These are phyloP conservation scores for Tragelaphus strepsiceros DNA, from an alignment of 2,113 vertebrate genomes.

Conservation along the genomic window DNA sequence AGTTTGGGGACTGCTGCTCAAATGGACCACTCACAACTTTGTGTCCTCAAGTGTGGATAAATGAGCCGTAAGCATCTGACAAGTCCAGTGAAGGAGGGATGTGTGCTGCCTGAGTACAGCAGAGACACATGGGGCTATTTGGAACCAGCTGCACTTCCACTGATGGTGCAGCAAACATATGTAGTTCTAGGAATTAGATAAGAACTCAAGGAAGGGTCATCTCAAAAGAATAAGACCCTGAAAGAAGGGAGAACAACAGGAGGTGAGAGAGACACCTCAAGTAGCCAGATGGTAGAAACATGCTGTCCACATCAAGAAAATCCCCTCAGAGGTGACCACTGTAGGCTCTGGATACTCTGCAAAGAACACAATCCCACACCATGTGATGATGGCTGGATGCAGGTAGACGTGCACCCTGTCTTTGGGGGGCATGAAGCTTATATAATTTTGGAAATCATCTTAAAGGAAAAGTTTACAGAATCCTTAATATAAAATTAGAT, in stretches of 20 bases:
- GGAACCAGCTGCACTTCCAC: background rate
- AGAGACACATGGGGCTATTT: background rate
- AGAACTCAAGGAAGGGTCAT: background rate
- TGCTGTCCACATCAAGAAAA: background rate
- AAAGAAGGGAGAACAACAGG: background rate
- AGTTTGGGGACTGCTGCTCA: background rate
- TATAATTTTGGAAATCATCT: background rate
- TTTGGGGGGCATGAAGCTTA: background rate
- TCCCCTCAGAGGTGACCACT: background rate
- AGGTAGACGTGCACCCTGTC: background rate
- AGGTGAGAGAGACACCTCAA: background rate
- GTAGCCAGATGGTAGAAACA: background rate
- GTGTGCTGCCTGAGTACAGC: background rate
- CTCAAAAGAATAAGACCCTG: background rate
- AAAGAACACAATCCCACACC: fast-evolving
- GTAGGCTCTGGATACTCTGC: background rate
- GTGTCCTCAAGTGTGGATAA: background rate
- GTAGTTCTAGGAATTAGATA: background rate
- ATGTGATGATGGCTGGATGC: fast-evolving
- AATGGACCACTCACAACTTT: background rate
- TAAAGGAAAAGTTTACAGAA: background rate
- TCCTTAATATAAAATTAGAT: background rate
- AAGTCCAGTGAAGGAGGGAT: no score
- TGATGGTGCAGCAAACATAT: background rate
- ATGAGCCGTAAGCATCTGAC: background rate